Evolutionary conservation across 2,888 invertebrate genomes (phyloP).

Genomic region (Blastobasis lacticolella): DNA sequence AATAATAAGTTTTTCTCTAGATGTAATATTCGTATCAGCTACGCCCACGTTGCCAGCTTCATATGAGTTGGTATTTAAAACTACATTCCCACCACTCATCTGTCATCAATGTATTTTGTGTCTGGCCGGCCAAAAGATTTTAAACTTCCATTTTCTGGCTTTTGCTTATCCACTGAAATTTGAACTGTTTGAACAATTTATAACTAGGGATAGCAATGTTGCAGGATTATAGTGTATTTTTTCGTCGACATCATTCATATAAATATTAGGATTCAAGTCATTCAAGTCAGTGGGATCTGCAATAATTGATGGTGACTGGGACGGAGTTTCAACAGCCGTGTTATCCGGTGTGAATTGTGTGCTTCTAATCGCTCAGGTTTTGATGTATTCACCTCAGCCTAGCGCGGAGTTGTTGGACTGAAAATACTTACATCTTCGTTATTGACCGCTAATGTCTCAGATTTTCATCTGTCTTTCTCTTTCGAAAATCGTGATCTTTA

Average conservation of each 20-base stretch:
- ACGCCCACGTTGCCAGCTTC: not conserved
- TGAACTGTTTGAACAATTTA: not conserved
- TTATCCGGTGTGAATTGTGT: no score
- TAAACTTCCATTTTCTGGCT: not conserved
- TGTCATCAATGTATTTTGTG: not conserved
- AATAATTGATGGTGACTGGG: not conserved
- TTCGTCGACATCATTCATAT: not conserved
- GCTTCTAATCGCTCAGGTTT: no score
- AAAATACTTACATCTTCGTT: not conserved
- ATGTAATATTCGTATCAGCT: not conserved
- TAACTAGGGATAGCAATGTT: no score
- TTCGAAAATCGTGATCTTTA: not conserved
- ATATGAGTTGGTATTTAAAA: not conserved
- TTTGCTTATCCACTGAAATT: not conserved
- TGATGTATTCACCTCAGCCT: not conserved
- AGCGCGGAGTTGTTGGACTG: no score
- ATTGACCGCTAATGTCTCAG: not conserved
- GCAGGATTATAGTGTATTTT: not conserved
- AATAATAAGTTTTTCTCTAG: not conserved
- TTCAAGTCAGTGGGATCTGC: not conserved
- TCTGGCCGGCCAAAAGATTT: not conserved
- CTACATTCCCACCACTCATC: not conserved
- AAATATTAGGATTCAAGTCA: not conserved
- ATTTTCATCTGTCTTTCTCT: no score
- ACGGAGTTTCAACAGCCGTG: not conserved